Percentiles rank a stretch among this genome's conserved stretches.
These are phyloP conservation scores for Embiotoca jacksoni DNA, from an alignment of 2,113 vertebrate genomes.

Conservation along the genomic window DNA sequence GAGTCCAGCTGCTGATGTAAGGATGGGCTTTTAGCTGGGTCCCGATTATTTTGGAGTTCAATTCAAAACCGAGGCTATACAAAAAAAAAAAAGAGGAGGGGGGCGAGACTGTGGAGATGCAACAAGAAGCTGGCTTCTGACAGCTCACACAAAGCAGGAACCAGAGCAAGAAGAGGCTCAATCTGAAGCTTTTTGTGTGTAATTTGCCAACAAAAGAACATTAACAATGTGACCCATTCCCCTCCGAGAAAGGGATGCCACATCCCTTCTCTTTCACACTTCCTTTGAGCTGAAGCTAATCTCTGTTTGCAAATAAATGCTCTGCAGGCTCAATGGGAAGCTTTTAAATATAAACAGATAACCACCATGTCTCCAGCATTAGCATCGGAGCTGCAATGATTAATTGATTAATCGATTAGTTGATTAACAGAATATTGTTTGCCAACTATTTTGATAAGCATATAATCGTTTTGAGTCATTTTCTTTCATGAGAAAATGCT, in stretches of 20 bases:
- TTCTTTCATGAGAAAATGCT: no score
- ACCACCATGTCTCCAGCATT: no score
- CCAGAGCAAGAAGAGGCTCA: background rate
- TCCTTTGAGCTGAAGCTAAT: background rate
- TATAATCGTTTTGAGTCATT: no score
- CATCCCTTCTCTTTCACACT: background rate
- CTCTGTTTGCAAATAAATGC: background rate
- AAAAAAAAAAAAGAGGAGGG: constrained; percentile 8
- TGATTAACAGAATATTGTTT: no score
- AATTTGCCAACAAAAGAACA: background rate
- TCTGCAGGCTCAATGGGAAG: background rate
- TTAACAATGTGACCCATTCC: background rate
- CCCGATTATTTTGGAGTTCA: constrained; percentile 36
- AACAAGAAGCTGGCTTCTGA: background rate
- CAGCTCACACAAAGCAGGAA: background rate
- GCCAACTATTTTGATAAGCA: no score
- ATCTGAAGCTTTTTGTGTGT: background rate
- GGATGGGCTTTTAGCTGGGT: constrained; percentile 44
- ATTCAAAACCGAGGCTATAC: background rate
- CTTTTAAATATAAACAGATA: background rate
- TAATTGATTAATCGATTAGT: no score
- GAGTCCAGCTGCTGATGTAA: constrained; percentile 68
- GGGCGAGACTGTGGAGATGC: background rate
- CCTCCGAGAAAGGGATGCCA: background rate
- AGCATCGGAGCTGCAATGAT: background rate